Conservation (phyloP, 2,797 vertebrate species). For the Squalus acanthias region DNA sequence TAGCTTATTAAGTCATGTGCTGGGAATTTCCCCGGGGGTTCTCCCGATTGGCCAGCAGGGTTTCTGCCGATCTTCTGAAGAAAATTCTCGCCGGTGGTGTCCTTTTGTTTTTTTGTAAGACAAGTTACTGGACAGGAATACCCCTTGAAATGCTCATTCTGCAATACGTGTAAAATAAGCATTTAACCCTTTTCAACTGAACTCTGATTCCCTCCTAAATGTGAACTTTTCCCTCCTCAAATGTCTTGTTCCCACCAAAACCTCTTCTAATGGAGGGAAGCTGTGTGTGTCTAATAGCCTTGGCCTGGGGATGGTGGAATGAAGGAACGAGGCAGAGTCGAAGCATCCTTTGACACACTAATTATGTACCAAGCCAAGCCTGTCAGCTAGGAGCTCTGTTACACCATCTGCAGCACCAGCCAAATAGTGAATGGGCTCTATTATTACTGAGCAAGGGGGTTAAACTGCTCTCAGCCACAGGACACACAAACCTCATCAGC, state of each 20-base stretch:
- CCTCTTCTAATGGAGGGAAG: background rate
- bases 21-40: background rate
- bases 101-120: background rate
- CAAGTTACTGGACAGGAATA: background rate
- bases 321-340: background rate
- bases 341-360: conserved; percentile 47
- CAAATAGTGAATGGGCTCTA: background rate
- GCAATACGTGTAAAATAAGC: background rate
- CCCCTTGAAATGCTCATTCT: background rate
- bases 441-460: background rate
- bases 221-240: conserved; percentile 45
- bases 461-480: background rate
- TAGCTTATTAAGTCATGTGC: background rate
- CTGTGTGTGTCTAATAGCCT: background rate
- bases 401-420: conserved; percentile 54
- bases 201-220: conserved; percentile 57
- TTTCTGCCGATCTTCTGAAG: background rate
- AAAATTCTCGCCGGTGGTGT: background rate
- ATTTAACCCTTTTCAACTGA: background rate
- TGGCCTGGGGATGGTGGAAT: background rate
- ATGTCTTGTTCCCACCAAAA: conserved; percentile 44
- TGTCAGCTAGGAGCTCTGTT: conserved; percentile 45
- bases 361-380: conserved; percentile 59
- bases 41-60: background rate
- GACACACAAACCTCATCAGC: background rate